A percentile compares a stretch with the other conserved stretches of the same genome.
Conservation (phyloP, 1,140 invertebrate species). For the Meloidogyne exigua region DNA sequence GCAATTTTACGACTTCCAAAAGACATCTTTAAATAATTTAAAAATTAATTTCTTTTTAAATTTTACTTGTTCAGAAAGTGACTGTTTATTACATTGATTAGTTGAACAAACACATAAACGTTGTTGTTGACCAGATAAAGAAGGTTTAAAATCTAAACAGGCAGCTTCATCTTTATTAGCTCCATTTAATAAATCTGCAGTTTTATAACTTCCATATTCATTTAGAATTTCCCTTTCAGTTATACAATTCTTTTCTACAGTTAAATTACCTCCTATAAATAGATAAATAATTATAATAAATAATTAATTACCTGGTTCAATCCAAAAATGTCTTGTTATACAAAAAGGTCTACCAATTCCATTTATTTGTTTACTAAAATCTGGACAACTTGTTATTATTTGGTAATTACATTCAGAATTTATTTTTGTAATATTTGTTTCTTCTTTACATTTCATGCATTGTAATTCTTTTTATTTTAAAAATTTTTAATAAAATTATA, state of each 20-base stretch:
- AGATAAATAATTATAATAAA: not conserved
- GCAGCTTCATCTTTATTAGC: constrained; percentile 17
- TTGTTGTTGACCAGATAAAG: not conserved
- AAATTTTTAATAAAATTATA: not conserved
- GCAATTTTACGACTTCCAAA: not conserved
- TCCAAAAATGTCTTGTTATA: constrained; percentile 49
- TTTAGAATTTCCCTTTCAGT: constrained; percentile 38
- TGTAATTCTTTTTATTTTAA: constrained; percentile 25
- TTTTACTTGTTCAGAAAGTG: constrained; percentile 42
- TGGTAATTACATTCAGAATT: constrained; percentile 28
- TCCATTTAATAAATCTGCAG: constrained; percentile 27
- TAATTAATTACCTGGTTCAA: constrained; percentile 26
- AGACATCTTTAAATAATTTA: not conserved
- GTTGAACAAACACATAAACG: constrained; percentile 47
- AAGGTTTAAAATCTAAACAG: constrained; percentile 11
- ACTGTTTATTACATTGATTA: constrained; percentile 43
- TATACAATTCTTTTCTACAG: constrained; percentile 53
- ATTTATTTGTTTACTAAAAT: not conserved
- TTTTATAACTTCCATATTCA: constrained; percentile 34
- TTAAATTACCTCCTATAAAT: constrained; percentile 40
- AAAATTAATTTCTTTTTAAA: not conserved
- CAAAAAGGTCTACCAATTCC: constrained; percentile 38
- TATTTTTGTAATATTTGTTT: constrained; percentile 34
- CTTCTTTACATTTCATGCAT: constrained; percentile 39
- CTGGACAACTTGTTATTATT: constrained; percentile 32